Conservation (phyloP, 2,888 invertebrate species). For the Dryococelus australis region DNA sequence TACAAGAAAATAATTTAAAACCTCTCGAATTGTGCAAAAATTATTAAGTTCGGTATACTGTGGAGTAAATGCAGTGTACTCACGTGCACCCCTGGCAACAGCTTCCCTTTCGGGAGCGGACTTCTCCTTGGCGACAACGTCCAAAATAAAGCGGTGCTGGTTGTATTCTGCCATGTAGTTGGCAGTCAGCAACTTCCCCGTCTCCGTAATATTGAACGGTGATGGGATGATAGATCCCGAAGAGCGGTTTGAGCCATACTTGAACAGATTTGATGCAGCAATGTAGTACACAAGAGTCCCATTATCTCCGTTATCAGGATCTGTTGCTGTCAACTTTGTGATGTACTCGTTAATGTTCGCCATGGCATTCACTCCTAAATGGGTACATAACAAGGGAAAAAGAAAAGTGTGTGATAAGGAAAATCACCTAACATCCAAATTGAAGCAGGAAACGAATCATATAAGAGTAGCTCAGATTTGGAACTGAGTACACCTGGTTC, state of each 20-base stretch:
- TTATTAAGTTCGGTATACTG: no score
- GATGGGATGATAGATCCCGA: conserved; percentile 89
- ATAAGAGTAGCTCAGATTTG: no score
- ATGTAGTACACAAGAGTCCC: conserved; percentile 84
- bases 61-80: conserved; percentile 53
- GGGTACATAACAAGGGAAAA: conserved; percentile 53
- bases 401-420: background rate
- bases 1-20: no score
- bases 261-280: conserved; percentile 80
- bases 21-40: no score
- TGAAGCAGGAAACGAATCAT: no score
- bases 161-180: conserved; percentile 88
- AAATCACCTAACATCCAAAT: conserved; percentile 24
- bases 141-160: conserved; percentile 85
- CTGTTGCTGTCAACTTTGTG: conserved; percentile 77
- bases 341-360: conserved; percentile 79
- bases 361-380: conserved; percentile 76
- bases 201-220: conserved; percentile 80
- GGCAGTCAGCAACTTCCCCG: conserved; percentile 76
- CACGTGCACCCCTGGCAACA: conserved; percentile 78
- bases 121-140: conserved; percentile 82
- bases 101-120: conserved; percentile 81
- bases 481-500: no score
- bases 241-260: conserved; percentile 76
- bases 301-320: conserved; percentile 84